Base-by-base conservation (phyloP, 2,113 vertebrate species). In the Eurypyga helias region DNA sequence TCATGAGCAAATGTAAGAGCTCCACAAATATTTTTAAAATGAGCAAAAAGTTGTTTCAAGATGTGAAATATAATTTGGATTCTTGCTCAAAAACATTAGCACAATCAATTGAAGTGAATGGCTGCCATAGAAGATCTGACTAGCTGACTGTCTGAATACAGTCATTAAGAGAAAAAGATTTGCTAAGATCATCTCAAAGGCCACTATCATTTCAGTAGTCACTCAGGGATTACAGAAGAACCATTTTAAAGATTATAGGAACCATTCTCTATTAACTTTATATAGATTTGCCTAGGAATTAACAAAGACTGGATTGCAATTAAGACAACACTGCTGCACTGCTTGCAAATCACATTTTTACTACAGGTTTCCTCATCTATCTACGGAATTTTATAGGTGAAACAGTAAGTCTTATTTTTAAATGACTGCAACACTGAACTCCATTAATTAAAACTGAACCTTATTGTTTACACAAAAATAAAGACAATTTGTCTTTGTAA, bases 201-300 rank as follows among this genome's bases (percentile, higher is more conserved):
- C 58, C 52, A 87, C 80, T 96, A 80, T 45, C 26, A 49, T 88
- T 95, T 96, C 65, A 93, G 62, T 24, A 93, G 71, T 67, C 65
- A 76, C 41, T 57, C 17, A 38, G 55, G 36, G 62, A 93, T 69
- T 55, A 78, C 66, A 73, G 65, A 96, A 95, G 28, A 84, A 82
- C 14, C 55, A 77, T 94, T 96, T 96, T 62, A 89, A 97, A 96
- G 90, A 64, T 25, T 67, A 67, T 2, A 69, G 52, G 57, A 76
- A 89, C 33, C 23, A 80, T 72, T 80, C 1, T 1, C 43, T 93
- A 76, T 33, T 62, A 86, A 46, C 17, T 80, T 36, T 6, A 82
- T 34, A 90, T 9, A 86, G 89, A 80, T 82, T 90, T 95, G 36
- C 66, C 95, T 61, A 90, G 82, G 90, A 83, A 94, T 75, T 94